Evolutionary conservation across 2,113 vertebrate species (phyloP).

Genomic region (Poecilia latipinna): DNA sequence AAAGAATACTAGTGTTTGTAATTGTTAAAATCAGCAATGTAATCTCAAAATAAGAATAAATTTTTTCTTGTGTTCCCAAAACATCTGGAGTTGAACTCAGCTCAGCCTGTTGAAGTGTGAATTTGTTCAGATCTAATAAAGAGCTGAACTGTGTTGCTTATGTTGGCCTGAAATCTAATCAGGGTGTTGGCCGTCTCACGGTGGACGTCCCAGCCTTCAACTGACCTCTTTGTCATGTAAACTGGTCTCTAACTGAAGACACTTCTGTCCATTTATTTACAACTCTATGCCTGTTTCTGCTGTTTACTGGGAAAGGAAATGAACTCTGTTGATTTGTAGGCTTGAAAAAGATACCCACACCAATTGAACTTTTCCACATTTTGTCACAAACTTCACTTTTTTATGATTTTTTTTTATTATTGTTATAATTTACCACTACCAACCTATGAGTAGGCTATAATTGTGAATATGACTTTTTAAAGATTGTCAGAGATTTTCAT

Average conservation of each 20-base stretch:
- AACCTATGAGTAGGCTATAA: not conserved
- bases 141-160: not conserved
- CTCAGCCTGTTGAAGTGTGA: not conserved
- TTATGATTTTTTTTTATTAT: not conserved
- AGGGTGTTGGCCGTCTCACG: not conserved
- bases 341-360: not conserved
- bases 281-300: not conserved
- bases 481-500: too few relatives aligned
- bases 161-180: not conserved
- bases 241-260: not conserved
- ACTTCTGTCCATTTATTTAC: not conserved
- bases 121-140: not conserved
- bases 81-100: not conserved
- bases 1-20: not conserved
- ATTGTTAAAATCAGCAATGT: not conserved
- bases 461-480: too few relatives aligned
- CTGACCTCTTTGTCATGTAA: not conserved
- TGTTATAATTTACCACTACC: not conserved
- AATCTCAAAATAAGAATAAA: not conserved
- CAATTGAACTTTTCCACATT: not conserved
- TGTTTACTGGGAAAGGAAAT: not conserved
- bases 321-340: not conserved
- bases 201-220: constrained; percentile 2
- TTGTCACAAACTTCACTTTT: not conserved
- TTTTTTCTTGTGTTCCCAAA: not conserved